These are phyloP conservation scores for Seira ritae DNA, from an alignment of 2,888 invertebrate genomes.

Conservation along the genomic window DNA sequence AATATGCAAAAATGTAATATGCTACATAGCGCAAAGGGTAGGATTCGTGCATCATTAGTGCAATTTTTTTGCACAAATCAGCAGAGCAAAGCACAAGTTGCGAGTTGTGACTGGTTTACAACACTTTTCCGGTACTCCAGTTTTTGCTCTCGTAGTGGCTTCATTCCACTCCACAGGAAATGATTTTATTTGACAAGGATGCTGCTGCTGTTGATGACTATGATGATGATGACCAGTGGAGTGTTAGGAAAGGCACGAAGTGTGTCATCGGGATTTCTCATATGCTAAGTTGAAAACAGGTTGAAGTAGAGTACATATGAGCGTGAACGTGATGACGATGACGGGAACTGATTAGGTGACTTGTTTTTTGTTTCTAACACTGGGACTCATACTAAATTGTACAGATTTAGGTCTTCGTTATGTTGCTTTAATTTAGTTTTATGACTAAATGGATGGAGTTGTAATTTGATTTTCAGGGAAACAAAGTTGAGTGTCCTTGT, in stretches of 20 bases:
- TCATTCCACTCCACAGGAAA: no score
- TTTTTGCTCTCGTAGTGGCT: no score
- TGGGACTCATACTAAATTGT: background rate
- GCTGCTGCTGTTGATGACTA: conserved; percentile 3
- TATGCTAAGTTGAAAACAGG: background rate
- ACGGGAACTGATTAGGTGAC: background rate
- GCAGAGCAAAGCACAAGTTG: no score
- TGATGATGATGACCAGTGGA: no score
- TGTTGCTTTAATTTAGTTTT: background rate
- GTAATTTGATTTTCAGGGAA: background rate
- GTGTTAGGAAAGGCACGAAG: background rate
- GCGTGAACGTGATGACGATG: background rate
- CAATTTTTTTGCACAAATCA: no score
- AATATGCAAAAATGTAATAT: no score
- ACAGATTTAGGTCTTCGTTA: no score
- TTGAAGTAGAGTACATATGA: background rate
- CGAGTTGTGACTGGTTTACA: conserved; percentile 32
- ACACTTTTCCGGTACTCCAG: conserved; percentile 43
- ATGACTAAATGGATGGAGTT: background rate
- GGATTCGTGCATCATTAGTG: no score
- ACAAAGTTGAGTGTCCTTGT: background rate
- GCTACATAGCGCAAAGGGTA: no score
- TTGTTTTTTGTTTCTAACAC: background rate
- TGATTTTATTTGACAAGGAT: conserved; percentile 24
- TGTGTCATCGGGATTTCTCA: background rate